Conservation (phyloP, 2,113 vertebrate species). For the Archilochus colubris region DNA sequence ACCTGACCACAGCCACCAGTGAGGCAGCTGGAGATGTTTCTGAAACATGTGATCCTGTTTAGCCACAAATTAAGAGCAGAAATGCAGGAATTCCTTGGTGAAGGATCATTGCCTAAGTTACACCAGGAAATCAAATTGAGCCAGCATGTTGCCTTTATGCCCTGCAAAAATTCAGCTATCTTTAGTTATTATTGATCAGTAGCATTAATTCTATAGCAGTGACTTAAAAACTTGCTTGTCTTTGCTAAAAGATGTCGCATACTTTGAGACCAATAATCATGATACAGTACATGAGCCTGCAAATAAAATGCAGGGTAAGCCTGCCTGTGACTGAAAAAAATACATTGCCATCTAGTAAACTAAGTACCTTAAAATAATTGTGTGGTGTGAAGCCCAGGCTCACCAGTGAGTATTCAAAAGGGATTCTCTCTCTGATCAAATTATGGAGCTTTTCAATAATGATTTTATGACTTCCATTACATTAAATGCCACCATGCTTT, state of each 20-base stretch:
- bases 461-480: constrained; percentile 55
- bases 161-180: not conserved
- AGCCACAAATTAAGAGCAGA: not conserved
- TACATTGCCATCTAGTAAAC: not conserved
- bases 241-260: not conserved
- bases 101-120: not conserved
- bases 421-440: constrained; percentile 48
- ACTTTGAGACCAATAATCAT: not conserved
- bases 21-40: not conserved
- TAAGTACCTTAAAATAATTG: constrained; percentile 35
- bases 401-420: constrained; percentile 7
- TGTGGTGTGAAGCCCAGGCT: not conserved
- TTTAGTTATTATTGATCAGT: not conserved
- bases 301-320: not conserved
- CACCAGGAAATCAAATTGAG: not conserved
- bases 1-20: not conserved
- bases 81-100: not conserved
- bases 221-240: not conserved
- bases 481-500: constrained; percentile 40
- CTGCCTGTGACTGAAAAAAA: not conserved
- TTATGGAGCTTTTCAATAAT: constrained; percentile 58
- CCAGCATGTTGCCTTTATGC: not conserved
- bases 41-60: not conserved
- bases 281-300: not conserved
- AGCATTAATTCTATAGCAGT: not conserved